phyloP scores from a whole-genome alignment of 2,888 invertebrate species.

The Napeogenes sylphis region DNA sequence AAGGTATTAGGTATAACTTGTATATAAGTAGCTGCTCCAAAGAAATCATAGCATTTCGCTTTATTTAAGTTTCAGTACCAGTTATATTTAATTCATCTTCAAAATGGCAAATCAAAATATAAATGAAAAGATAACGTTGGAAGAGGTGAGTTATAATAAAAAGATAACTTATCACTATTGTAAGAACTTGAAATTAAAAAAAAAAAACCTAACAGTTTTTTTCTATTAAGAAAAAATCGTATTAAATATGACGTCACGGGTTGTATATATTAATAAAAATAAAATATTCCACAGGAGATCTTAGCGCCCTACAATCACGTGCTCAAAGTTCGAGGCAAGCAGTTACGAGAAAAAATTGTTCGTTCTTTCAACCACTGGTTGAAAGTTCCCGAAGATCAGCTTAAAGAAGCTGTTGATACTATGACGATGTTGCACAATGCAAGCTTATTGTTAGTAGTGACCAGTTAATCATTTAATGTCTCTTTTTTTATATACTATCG shows the following conservation, averaged over 20 bases:
- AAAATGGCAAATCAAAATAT: background rate
- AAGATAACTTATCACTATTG: background rate
- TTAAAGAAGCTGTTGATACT: slow-evolving; percentile 9
- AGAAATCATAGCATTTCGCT: no score
- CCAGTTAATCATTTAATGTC: no score
- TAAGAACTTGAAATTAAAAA: no score
- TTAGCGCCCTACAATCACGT: slow-evolving; percentile 16
- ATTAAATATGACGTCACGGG: no score
- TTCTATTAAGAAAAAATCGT: no score
- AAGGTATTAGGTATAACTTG: no score
- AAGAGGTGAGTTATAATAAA: background rate
- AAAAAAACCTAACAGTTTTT: no score
- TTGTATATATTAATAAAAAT: background rate
- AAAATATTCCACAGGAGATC: slow-evolving; percentile 11
- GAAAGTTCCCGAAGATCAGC: slow-evolving; percentile 13
- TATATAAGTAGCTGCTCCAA: no score
- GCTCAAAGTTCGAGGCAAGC: slow-evolving; percentile 15
- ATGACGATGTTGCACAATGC: slow-evolving; percentile 14
- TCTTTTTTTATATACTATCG: no score
- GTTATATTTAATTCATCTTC: background rate
- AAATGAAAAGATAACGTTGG: background rate
- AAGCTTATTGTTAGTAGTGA: slow-evolving; percentile 13
- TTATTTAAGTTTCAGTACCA: background rate
- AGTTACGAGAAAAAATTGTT: slow-evolving; percentile 14
- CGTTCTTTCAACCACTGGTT: slow-evolving; percentile 22